Evolutionary conservation across 2,888 invertebrate genomes (phyloP).

Genomic region (Cabera pusaria): DNA sequence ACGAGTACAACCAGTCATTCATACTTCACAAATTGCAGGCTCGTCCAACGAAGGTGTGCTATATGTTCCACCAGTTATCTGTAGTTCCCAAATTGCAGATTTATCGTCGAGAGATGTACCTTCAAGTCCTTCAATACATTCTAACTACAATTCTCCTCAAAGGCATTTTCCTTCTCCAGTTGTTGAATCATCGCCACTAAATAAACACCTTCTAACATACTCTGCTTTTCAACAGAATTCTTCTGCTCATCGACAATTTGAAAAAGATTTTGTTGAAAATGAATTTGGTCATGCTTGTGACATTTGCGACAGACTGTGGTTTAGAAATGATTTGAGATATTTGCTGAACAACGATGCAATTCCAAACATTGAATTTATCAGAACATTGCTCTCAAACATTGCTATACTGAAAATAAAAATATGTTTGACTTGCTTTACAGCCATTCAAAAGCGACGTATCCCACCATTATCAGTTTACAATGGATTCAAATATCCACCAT

Average conservation of each 20-base stretch:
- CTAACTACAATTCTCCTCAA: slow-evolving; percentile 28
- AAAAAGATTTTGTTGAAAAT: slow-evolving; percentile 32
- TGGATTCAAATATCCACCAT: slow-evolving; percentile 26
- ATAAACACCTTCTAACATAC: slow-evolving; percentile 19
- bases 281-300: slow-evolving; percentile 34
- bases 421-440: slow-evolving; percentile 25
- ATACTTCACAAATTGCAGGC: slow-evolving; percentile 29
- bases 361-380: slow-evolving; percentile 22
- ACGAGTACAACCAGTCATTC: slow-evolving; percentile 25
- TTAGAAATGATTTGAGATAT: slow-evolving; percentile 29
- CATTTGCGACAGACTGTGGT: slow-evolving; percentile 37
- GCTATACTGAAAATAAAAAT: slow-evolving; percentile 22
- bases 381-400: slow-evolving; percentile 21
- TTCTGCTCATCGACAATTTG: slow-evolving; percentile 32
- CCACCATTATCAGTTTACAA: slow-evolving; percentile 24
- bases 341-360: slow-evolving; percentile 31
- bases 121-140: slow-evolving; percentile 25
- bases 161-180: slow-evolving; percentile 8
- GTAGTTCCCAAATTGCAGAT: slow-evolving; percentile 19
- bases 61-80: slow-evolving; percentile 9
- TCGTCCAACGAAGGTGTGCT: slow-evolving; percentile 19
- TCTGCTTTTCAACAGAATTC: slow-evolving; percentile 21
- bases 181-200: slow-evolving; percentile 5
- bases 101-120: slow-evolving; percentile 36
- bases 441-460: slow-evolving; percentile 23